Conservation (phyloP, 1,140 invertebrate species). For the Neodiprion pinetum region DNA sequence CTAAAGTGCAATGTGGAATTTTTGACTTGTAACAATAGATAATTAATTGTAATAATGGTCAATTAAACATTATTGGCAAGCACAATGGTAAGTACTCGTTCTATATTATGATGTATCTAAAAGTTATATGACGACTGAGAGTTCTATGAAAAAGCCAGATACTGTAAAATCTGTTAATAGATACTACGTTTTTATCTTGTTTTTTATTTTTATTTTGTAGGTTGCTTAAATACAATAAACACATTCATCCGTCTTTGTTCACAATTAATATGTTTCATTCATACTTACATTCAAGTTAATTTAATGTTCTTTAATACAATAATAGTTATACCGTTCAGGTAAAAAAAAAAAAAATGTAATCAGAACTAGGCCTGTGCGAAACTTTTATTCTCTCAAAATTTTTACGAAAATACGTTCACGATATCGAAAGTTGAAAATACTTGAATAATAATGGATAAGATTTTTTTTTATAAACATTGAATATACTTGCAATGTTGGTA, state of each 20-base stretch:
- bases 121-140: no score
- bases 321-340: conserved; percentile 32
- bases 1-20: neutral
- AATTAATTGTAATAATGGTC: no score
- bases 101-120: no score
- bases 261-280: conserved; percentile 29
- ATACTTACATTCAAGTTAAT: conserved; percentile 37
- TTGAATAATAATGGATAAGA: neutral
- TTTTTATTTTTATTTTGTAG: conserved; percentile 41
- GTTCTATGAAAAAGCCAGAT: neutral
- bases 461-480: neutral
- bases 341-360: conserved; percentile 32
- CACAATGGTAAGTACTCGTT: no score
- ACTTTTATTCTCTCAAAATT: conserved; percentile 3
- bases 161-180: conserved; percentile 55
- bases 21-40: neutral
- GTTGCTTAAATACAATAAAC: conserved; percentile 48
- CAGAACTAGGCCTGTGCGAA: conserved; percentile 36
- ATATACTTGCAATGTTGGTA: neutral
- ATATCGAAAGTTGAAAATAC: neutral
- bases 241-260: conserved; percentile 50
- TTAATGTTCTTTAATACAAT: conserved; percentile 31
- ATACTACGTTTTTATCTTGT: conserved; percentile 32
- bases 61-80: no score
- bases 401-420: neutral